Conservation (phyloP, 64 coral and sea anemone species). For the Cladopsammia gracilis region DNA sequence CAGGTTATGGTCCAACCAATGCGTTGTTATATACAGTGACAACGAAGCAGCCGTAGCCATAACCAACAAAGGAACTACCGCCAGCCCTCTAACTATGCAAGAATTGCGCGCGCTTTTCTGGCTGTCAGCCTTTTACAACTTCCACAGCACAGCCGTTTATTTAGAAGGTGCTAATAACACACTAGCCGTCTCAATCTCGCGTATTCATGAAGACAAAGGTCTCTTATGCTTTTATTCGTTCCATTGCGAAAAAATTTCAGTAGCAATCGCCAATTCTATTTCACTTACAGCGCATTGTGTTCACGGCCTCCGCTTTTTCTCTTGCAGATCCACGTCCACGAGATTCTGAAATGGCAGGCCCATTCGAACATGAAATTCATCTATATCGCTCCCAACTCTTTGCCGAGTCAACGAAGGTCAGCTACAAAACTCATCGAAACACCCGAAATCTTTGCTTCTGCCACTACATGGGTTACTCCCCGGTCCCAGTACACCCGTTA, state of each 20-base stretch:
- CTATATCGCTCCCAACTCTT: not conserved
- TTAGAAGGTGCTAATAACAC: not conserved
- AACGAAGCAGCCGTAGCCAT: too few relatives aligned
- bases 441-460: not conserved
- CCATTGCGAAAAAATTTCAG: too few relatives aligned
- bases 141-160: slow-evolving; percentile 9
- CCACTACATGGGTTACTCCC: not conserved
- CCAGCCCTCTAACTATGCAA: too few relatives aligned
- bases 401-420: slow-evolving; percentile 8
- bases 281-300: not conserved
- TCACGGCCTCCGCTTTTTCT: too few relatives aligned
- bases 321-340: not conserved
- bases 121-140: slow-evolving; percentile 27
- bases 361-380: not conserved
- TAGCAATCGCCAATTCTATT: not conserved
- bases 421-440: not conserved
- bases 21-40: too few relatives aligned
- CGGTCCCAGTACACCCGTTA: too few relatives aligned
- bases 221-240: not conserved
- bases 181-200: slow-evolving; percentile 10
- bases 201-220: not conserved
- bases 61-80: too few relatives aligned
- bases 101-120: slow-evolving; percentile 2
- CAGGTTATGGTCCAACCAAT: too few relatives aligned
- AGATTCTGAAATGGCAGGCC: not conserved